These are phyloP conservation scores for Galerucella pusilla DNA, from an alignment of 2,888 invertebrate species.

Conservation along the genomic window DNA sequence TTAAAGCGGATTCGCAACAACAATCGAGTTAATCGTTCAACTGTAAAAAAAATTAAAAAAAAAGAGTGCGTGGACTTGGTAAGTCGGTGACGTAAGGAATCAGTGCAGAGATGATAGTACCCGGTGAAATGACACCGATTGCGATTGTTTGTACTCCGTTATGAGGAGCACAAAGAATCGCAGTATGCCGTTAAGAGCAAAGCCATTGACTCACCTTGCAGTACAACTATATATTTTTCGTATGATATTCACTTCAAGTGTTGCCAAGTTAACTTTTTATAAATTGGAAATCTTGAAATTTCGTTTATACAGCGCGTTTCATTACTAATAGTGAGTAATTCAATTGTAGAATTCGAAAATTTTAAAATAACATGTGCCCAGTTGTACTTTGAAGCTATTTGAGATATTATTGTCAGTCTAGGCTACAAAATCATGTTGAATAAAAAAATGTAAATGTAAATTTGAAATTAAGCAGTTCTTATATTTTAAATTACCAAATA, in stretches of 20 bases:
- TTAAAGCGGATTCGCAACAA: conserved; percentile 8
- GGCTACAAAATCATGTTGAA: no score
- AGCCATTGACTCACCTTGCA: conserved; percentile 61
- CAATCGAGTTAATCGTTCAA: conserved; percentile 14
- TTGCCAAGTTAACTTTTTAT: background rate
- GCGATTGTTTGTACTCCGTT: conserved; percentile 61
- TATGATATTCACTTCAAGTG: background rate
- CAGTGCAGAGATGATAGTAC: conserved; percentile 56
- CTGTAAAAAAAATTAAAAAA: conserved; percentile 19
- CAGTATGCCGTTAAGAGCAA: conserved; percentile 62
- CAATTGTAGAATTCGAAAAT: no score
- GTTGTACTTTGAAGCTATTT: no score
- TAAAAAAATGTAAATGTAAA: no score
- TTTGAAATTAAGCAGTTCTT: no score
- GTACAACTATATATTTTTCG: background rate
- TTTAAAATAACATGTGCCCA: no score
- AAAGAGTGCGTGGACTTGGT: conserved; percentile 18
- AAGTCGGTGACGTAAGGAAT: conserved; percentile 49
- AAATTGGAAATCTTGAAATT: background rate
- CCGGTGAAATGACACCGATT: conserved; percentile 59
- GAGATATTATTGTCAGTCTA: no score
- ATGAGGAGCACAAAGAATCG: conserved; percentile 56
- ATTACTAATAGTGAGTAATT: no score
- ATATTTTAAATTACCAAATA: no score
- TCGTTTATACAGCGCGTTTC: no score